phyloP scores from a whole-genome alignment of 2,888 invertebrate genomes.

The Spodoptera exigua region DNA sequence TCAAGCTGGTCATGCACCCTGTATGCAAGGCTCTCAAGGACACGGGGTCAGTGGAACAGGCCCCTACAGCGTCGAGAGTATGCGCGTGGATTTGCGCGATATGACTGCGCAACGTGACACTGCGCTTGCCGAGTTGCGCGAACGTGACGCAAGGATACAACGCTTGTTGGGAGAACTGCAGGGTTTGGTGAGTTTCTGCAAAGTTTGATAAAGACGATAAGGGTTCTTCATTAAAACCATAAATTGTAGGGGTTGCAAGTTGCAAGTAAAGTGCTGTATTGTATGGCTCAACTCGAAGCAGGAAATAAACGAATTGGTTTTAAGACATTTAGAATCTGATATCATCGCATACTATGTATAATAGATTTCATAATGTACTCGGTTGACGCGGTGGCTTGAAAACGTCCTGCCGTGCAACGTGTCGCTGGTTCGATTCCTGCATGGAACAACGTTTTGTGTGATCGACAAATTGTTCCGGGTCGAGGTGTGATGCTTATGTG shows the following conservation, averaged over 20 bases:
- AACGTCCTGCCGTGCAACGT: no score
- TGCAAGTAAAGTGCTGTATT: no score
- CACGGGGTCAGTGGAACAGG: constrained; percentile 9
- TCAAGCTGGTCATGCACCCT: constrained; percentile 17
- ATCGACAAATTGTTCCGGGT: no score
- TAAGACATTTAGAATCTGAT: no score
- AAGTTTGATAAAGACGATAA: neutral
- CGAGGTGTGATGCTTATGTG: no score
- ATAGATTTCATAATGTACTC: no score
- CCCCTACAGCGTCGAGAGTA: constrained; percentile 69
- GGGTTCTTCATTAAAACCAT: neutral
- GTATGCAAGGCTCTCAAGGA: constrained; percentile 29
- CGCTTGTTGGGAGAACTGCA: constrained; percentile 91
- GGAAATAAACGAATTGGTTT: no score
- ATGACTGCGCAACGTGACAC: constrained; percentile 78
- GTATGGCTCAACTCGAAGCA: no score
- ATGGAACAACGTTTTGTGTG: no score
- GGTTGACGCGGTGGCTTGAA: no score
- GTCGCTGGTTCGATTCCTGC: no score
- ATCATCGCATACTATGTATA: no score
- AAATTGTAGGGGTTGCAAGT: neutral
- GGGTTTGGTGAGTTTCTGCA: constrained; percentile 84
- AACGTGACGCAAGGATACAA: constrained; percentile 91
- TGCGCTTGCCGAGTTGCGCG: constrained; percentile 76
- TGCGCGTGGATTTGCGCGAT: constrained; percentile 80